Conservation (phyloP, 2,113 vertebrate species). For the Melanerpes formicivorus region DNA sequence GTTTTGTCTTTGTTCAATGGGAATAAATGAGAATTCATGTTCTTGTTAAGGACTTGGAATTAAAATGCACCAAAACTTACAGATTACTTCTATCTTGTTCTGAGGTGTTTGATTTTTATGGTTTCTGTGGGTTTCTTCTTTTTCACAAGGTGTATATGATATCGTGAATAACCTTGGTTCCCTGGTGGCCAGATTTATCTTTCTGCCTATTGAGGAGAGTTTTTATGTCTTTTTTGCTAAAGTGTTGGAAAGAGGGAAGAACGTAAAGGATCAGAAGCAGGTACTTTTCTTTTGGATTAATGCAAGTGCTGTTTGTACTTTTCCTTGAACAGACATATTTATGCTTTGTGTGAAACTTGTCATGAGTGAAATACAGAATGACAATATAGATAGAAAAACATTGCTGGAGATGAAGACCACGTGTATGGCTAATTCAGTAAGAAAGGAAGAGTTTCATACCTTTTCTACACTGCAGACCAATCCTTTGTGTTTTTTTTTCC, state of each 20-base stretch:
- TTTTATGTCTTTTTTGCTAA: slow-evolving; percentile 98
- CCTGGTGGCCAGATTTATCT: slow-evolving; percentile 94
- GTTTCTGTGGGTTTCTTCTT: not conserved
- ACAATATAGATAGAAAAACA: not conserved
- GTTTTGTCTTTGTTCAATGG: not conserved
- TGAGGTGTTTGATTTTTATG: too few species aligned
- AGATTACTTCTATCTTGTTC: not conserved
- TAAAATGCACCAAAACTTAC: not conserved
- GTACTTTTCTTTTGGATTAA: slow-evolving; percentile 66
- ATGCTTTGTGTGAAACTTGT: not conserved
- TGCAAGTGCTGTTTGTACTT: not conserved
- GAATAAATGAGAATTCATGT: not conserved
- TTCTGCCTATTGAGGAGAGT: slow-evolving; percentile 95
- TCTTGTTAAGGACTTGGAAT: not conserved
- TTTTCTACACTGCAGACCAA: not conserved
- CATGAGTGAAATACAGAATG: not conserved
- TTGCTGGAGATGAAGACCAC: fast-evolving
- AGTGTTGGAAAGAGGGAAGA: slow-evolving; percentile 87
- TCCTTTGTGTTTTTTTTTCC: not conserved
- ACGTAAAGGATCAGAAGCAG: slow-evolving; percentile 85
- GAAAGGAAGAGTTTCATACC: not conserved
- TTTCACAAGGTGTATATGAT: slow-evolving; percentile 86
- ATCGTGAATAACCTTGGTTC: slow-evolving; percentile 96
- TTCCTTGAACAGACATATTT: not conserved
- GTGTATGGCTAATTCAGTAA: not conserved